Evolutionary conservation across 2,888 invertebrate species (phyloP), one percentile per base, ranked within the genome.

Genomic region (Onchidella celtica): DNA sequence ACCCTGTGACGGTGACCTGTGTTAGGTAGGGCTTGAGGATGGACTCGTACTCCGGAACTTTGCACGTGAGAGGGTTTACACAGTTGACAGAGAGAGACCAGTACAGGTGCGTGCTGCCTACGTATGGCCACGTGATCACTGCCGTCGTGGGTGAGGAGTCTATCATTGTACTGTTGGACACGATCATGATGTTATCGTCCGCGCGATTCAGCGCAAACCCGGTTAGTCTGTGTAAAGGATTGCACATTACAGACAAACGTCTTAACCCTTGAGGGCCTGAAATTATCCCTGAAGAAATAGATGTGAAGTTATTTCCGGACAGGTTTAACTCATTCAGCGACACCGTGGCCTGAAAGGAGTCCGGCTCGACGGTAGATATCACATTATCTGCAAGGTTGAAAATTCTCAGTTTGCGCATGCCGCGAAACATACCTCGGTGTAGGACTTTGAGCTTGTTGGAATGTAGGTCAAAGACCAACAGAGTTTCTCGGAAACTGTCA

Each of bases 371-470:
- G 65, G 24, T 74, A 32, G 61, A 32, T 6, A 86, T 73, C 3
- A 17, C 21, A 72, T 86, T 86, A 3, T 68, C 47, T 34, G 82
- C 79, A 14, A 86, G 68, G 63, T 84, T 83, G 21, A 85, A 55
- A 2, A 47, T 24, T 47, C 61, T 76, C n/a, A 86, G 72, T 59
- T 76, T 82, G 17, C 65, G 82, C 90, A 90, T 89, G 57, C 87
- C 87, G 11, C 87, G 82, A 70, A 90, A 87, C 84, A 87, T 85
- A 34, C 88, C 90, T 36, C 80, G 78, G 69, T 88, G 81, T 11
- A 90, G 66, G 55, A n/a, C 59, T 1, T 55, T 70, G 36, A 86
- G 47, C 24, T 65, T 36, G 55, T 86, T 86, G 3, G 77, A 83
- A 6, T 83, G 57, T 11, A 89, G 61, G 57, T 87, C 79, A 11